Conservation (phyloP, 2,888 invertebrate species). For the Ernsta delagoae region DNA sequence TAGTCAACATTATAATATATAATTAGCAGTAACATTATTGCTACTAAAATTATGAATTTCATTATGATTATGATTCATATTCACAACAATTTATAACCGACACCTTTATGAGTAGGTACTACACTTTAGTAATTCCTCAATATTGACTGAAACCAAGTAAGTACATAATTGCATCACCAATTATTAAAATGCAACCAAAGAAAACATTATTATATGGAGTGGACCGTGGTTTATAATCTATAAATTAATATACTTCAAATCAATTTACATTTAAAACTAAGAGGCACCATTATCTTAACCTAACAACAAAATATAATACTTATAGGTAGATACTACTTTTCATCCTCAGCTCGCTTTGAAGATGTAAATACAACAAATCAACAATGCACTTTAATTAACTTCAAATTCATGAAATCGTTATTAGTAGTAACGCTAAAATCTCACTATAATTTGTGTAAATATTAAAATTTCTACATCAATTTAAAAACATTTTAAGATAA, state of each 20-base stretch:
- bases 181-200: constrained; percentile 20
- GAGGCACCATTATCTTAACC: constrained; percentile 78
- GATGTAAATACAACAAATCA: constrained; percentile 2
- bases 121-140: too few relatives aligned
- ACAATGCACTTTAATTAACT: background rate
- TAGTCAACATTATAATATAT: constrained; percentile 8
- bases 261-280: constrained; percentile 46
- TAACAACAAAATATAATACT: constrained; percentile 47
- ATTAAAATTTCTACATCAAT: constrained; percentile 41
- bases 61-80: too few relatives aligned
- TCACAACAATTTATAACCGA: too few relatives aligned
- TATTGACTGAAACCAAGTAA: too few relatives aligned
- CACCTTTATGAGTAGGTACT: too few relatives aligned
- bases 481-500: constrained; percentile 4
- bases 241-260: constrained; percentile 44
- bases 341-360: background rate
- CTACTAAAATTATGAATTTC: constrained; percentile 6
- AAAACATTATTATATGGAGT: background rate
- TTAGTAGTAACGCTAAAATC: constrained; percentile 35
- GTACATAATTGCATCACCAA: constrained; percentile 16
- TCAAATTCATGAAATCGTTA: constrained; percentile 12
- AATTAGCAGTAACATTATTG: constrained; percentile 12
- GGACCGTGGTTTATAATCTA: background rate
- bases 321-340: too few relatives aligned
- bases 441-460: constrained; percentile 44